Base-by-base conservation (phyloP, 2,797 vertebrate species). In the Cossypha caffra region DNA sequence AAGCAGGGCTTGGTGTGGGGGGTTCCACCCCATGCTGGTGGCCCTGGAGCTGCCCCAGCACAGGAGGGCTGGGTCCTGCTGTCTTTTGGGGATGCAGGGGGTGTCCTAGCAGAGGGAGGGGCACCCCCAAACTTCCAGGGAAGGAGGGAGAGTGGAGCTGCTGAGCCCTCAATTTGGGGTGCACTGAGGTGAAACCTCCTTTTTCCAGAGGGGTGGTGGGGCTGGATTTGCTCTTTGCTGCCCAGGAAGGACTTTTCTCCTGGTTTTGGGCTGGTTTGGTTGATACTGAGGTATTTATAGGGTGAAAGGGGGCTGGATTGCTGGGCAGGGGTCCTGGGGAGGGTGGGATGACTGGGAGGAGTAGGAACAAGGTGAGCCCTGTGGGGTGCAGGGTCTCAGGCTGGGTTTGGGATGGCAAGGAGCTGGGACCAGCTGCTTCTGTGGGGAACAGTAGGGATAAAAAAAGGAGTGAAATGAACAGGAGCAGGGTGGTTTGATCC, bases 351-450 rank as follows among this genome's bases (percentile, higher is more conserved):
- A 25, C 5, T 61, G 71, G n/a, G 18, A 9, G 2, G 18, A 1
- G 13, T 4, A 2, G 0, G 33, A 31, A 8, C 9, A 7, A 45
- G n/a, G 19, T 10, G 12, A 20, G 4, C 45, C 37, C 2, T 3
- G 14, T 19, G 67, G 48, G 55, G 5, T 10, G 15, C 11, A 16
- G 38, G 13, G 10, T 42, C 9, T 35, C 37, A 13, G 7, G 2
- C 4, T 51, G 69, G 6, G 2, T 26, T 64, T 28, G 57, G 55
- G 43, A 5, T 58, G 43, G 38, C 43, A 17, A 15, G 13, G 38
- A 72, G 13, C 48, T 0, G 9, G 16, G 42, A 4, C 25, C 25
- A 0, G 35, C 29, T 40, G 37, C 16, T 63, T 28, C 29, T 10
- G 8, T 13, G 50, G 45, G 42, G 14, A 31, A 33, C 13, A 29